phyloP scores from a whole-genome alignment of 2,888 invertebrate species.

The Lysandra bellargus region DNA sequence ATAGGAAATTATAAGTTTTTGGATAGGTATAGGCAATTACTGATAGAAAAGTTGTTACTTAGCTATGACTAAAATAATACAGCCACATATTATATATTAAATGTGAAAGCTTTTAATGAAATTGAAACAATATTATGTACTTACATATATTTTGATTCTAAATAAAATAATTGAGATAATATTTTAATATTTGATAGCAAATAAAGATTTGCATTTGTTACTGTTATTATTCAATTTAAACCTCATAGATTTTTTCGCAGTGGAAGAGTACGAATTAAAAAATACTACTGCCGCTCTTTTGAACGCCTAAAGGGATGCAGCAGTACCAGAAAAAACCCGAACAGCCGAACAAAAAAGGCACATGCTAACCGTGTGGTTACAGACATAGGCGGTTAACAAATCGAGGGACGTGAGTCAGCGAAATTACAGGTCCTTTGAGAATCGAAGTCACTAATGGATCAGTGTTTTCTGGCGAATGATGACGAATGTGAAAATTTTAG shows the following conservation, averaged over 20 bases:
- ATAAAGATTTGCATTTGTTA: background rate
- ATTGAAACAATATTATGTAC: too few relatives aligned
- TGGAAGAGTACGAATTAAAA: background rate
- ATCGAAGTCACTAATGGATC: constrained; percentile 69
- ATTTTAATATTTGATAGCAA: too few relatives aligned
- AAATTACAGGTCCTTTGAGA: constrained; percentile 67
- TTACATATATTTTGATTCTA: too few relatives aligned
- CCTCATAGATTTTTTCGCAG: background rate
- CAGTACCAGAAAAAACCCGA: constrained; percentile 13
- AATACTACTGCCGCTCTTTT: background rate
- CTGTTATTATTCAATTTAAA: background rate
- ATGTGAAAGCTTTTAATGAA: too few relatives aligned
- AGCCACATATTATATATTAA: too few relatives aligned
- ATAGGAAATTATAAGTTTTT: background rate
- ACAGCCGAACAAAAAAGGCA: constrained; percentile 5
- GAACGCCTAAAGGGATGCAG: background rate
- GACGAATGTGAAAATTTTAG: constrained; percentile 56
- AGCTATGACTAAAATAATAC: too few relatives aligned
- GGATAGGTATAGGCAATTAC: too few relatives aligned
- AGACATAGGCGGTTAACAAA: constrained; percentile 54
- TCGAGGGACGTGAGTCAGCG: constrained; percentile 71
- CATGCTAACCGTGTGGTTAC: constrained; percentile 20
- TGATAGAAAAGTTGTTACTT: too few relatives aligned
- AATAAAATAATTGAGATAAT: too few relatives aligned
- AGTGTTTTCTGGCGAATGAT: constrained; percentile 67